Evolutionary conservation across 2,113 vertebrate species (phyloP).

Genomic region (Synodontis membranacea): DNA sequence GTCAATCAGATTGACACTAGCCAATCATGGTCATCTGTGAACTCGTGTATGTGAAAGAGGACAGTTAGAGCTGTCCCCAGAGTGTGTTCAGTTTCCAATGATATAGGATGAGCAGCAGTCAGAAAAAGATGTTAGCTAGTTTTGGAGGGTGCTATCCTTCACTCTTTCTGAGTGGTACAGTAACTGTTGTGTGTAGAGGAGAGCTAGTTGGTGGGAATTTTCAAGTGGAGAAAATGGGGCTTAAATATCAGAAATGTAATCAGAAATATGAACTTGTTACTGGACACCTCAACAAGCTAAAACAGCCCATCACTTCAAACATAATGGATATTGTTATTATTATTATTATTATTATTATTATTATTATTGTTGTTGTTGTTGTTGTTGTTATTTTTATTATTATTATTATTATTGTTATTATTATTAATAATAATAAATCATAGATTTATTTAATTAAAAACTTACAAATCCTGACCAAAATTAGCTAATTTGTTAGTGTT

Average conservation of each 20-base stretch:
- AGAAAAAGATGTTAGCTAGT: not conserved
- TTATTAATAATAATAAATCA: too few species aligned
- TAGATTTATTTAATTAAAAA: too few species aligned
- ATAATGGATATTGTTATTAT: too few species aligned
- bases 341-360: too few species aligned
- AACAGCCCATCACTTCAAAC: not conserved
- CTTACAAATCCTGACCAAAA: too few species aligned
- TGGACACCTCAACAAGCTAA: slow-evolving; percentile 11
- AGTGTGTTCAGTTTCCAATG: not conserved
- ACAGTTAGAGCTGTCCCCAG: not conserved
- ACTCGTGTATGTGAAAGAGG: not conserved
- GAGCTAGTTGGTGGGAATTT: not conserved
- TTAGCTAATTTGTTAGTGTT: too few species aligned
- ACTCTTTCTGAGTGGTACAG: not conserved
- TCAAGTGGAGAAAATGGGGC: not conserved
- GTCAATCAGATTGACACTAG: not conserved
- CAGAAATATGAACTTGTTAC: slow-evolving; percentile 11
- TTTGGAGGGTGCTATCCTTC: not conserved
- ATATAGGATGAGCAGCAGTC: slow-evolving; percentile 14
- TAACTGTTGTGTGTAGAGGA: not conserved
- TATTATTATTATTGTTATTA: too few species aligned
- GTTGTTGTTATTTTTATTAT: too few species aligned
- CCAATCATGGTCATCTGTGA: not conserved
- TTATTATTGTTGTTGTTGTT: too few species aligned
- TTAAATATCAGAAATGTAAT: not conserved